Conservation (phyloP, 2,888 invertebrate genomes). For the Dasypolia templi region DNA sequence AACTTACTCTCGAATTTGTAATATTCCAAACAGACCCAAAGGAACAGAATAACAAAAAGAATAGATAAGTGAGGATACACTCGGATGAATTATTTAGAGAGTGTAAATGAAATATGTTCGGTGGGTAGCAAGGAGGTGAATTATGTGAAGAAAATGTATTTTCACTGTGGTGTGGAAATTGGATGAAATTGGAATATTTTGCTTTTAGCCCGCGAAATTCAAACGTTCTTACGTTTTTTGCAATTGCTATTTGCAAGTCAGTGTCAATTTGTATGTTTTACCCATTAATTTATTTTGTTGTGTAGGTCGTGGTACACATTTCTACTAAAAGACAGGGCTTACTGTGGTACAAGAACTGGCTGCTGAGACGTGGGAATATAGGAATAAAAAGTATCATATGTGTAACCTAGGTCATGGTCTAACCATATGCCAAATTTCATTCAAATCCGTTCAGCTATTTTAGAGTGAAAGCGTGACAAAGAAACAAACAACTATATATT, state of each 20-base stretch:
- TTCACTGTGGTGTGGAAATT: slow-evolving; percentile 20
- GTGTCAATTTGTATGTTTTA: too few species aligned
- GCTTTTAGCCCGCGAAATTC: too few species aligned
- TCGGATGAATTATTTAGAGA: slow-evolving; percentile 51
- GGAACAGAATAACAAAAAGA: slow-evolving; percentile 53
- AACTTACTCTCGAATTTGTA: too few species aligned
- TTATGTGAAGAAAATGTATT: slow-evolving; percentile 43
- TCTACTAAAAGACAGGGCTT: not conserved
- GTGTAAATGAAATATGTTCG: slow-evolving; percentile 60
- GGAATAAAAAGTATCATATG: too few species aligned
- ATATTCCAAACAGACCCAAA: slow-evolving; percentile 53
- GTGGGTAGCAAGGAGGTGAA: slow-evolving; percentile 32
- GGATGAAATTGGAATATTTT: not conserved
- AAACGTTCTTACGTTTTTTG: too few species aligned
- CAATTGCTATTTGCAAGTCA: too few species aligned
- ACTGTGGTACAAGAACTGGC: not conserved
- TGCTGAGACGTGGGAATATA: too few species aligned
- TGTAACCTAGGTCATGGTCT: too few species aligned
- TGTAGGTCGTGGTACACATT: not conserved
- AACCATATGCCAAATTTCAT: too few species aligned
- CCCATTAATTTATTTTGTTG: not conserved
- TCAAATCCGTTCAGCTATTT: too few species aligned
- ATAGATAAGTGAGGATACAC: slow-evolving; percentile 49
- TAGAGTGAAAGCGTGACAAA: too few species aligned
- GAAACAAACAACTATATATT: too few species aligned